A percentile compares a stretch with the other conserved stretches of the same genome.
These are phyloP conservation scores for Brachionus asplanchnoidis DNA, from an alignment of 1,140 invertebrate genomes.

Conservation along the genomic window DNA sequence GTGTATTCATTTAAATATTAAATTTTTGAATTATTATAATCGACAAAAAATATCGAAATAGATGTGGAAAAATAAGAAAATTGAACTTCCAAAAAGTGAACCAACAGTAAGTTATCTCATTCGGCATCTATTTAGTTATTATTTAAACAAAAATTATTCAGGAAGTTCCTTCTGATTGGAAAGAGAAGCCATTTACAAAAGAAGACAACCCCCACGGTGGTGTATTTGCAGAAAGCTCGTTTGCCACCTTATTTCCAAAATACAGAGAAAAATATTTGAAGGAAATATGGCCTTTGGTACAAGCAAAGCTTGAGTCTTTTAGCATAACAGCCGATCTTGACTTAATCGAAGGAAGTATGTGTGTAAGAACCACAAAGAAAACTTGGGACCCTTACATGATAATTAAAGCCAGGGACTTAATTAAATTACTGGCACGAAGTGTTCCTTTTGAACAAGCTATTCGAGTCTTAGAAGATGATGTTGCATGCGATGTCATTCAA, in stretches of 20 bases:
- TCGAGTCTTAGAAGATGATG: constrained; percentile 71
- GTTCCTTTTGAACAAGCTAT: constrained; percentile 87
- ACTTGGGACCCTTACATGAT: constrained; percentile 98
- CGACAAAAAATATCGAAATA: not conserved
- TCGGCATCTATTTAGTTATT: not conserved
- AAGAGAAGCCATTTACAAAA: constrained; percentile 32
- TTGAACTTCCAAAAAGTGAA: constrained; percentile 7
- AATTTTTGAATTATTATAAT: not conserved
- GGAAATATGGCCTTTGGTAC: constrained; percentile 89
- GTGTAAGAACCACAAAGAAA: constrained; percentile 87
- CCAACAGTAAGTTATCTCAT: not conserved
- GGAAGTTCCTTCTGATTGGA: constrained; percentile 39
- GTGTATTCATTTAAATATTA: too few species aligned
- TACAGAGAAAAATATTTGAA: constrained; percentile 93
- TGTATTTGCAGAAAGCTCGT: constrained; percentile 70
- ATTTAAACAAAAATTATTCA: not conserved
- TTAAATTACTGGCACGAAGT: constrained; percentile 87
- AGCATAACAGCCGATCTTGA: constrained; percentile 84
- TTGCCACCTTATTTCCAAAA: constrained; percentile 76
- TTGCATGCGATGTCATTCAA: constrained; percentile 92
- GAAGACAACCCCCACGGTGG: constrained; percentile 54
- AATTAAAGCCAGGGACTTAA: constrained; percentile 89
- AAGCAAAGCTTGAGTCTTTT: constrained; percentile 69
- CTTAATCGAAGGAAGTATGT: constrained; percentile 89
- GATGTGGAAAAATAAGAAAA: constrained; percentile 27